These are phyloP conservation scores for human DNA, from an alignment of 2,113 vertebrate genomes.

Conservation along the genomic window DNA sequence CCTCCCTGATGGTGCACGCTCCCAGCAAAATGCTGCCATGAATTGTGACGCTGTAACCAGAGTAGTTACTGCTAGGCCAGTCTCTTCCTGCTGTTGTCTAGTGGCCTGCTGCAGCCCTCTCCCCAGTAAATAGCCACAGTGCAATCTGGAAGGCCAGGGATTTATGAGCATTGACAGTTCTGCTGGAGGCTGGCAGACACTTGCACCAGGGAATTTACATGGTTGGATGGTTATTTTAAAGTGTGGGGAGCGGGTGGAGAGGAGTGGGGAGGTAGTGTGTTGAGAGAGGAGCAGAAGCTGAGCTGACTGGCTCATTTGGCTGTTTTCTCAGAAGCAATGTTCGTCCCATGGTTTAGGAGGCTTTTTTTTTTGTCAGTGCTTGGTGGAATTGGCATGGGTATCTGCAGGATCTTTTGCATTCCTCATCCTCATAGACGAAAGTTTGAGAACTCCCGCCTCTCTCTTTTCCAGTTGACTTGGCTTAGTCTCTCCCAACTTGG, in stretches of 20 bases:
- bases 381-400: background rate
- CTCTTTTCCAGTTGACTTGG: background rate
- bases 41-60: conserved; percentile 47
- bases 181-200: conserved; percentile 49
- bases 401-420: background rate
- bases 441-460: background rate
- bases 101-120: conserved; percentile 24
- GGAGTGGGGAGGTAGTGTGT: background rate
- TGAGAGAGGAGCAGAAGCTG: background rate
- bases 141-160: background rate
- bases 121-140: conserved; percentile 31
- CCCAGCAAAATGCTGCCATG: conserved; percentile 65
- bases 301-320: background rate
- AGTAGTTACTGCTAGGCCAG: conserved; percentile 51
- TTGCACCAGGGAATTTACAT: conserved; percentile 22
- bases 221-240: conserved; percentile 53
- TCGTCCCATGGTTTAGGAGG: background rate
- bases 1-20: conserved; percentile 67
- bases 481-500: background rate
- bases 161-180: conserved; percentile 55
- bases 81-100: conserved; percentile 50
- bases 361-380: background rate
- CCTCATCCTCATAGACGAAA: background rate
- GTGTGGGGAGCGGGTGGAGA: background rate
- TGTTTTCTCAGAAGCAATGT: conserved; percentile 4